phyloP scores from a whole-genome alignment of 1,140 invertebrate genomes.

The Hyposmocoma kahamanoa region DNA sequence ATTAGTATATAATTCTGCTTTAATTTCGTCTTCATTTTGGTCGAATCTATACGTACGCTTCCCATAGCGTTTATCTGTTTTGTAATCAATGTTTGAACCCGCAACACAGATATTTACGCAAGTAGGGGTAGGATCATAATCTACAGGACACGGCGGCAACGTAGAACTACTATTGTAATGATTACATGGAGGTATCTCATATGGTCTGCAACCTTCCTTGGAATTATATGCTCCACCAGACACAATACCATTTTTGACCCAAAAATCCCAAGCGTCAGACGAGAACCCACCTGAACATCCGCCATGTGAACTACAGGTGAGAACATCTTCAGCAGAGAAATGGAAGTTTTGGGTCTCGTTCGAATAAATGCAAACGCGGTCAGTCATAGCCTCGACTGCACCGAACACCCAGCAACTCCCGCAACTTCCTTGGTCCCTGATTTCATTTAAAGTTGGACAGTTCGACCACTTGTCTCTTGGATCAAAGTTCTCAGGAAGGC shows the following conservation, averaged over 20 bases:
- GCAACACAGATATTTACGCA: not conserved
- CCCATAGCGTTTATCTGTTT: not conserved
- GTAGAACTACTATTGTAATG: not conserved
- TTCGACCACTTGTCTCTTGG: constrained; percentile 83
- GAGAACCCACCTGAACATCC: constrained; percentile 83
- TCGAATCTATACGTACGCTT: not conserved
- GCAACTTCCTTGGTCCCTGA: constrained; percentile 80
- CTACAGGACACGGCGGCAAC: not conserved
- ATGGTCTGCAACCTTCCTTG: constrained; percentile 26
- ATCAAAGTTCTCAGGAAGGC: constrained; percentile 85
- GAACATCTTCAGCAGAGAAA: constrained; percentile 87
- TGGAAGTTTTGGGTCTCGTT: constrained; percentile 77
- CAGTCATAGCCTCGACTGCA: constrained; percentile 92
- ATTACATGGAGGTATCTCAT: not conserved
- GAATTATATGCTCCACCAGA: constrained; percentile 85
- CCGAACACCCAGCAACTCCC: constrained; percentile 87
- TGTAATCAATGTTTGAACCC: not conserved
- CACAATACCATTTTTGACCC: constrained; percentile 79
- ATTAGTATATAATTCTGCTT: not conserved
- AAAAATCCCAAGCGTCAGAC: not conserved
- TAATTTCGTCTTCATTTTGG: not conserved
- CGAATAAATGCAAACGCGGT: constrained; percentile 83
- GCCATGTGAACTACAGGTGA: constrained; percentile 83
- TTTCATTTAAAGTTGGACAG: constrained; percentile 83
- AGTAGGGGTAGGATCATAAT: not conserved